Evolutionary conservation across 2,797 vertebrate species (phyloP).

Genomic region (Hirundo rustica): DNA sequence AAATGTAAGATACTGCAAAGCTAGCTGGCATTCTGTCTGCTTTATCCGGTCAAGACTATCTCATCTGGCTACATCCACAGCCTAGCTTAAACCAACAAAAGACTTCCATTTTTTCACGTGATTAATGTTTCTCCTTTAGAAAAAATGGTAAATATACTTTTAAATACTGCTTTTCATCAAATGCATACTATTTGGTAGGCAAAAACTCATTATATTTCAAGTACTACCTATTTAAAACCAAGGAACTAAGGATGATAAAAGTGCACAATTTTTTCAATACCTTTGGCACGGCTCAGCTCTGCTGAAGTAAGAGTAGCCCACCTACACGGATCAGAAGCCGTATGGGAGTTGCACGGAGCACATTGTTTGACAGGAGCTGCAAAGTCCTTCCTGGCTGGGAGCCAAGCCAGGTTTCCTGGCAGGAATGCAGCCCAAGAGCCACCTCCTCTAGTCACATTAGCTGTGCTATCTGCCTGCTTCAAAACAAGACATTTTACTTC

Average conservation of each 20-base stretch:
- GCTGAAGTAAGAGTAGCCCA: constrained; percentile 10
- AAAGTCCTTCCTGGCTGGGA: neutral
- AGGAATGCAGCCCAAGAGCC: neutral
- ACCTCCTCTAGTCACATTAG: neutral
- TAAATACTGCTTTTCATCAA: neutral
- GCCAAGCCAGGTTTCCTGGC: constrained; percentile 34
- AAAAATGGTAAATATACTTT: neutral
- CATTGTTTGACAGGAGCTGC: neutral
- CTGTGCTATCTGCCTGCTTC: neutral
- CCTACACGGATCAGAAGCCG: neutral
- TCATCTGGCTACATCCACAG: neutral
- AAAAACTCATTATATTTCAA: neutral
- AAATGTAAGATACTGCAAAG: neutral
- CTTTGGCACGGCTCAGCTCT: neutral
- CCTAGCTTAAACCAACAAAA: neutral
- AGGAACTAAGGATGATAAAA: constrained; percentile 8
- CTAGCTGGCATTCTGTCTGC: neutral
- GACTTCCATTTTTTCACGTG: neutral
- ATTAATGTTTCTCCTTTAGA: neutral
- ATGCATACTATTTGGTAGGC: neutral
- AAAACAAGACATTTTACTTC: neutral
- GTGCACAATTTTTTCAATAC: neutral
- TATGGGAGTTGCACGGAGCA: neutral
- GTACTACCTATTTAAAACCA: neutral
- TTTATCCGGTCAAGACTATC: neutral